phyloP scores from a whole-genome alignment of 2,888 invertebrate genomes.

The Tinea semifulvella region DNA sequence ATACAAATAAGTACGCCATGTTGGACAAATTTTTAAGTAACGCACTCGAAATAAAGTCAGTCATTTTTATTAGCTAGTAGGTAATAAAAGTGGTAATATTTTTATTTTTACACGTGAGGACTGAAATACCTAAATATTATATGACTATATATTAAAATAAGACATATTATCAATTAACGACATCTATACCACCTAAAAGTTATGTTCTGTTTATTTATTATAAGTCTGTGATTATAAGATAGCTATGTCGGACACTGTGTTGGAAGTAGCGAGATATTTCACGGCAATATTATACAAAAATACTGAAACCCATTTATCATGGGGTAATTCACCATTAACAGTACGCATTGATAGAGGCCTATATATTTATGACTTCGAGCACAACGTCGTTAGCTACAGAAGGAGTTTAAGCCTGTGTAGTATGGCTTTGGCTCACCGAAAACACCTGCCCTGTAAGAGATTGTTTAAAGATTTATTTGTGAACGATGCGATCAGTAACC shows the following conservation, averaged over 20 bases:
- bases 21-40: too few species aligned
- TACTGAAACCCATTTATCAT: slow-evolving; percentile 31
- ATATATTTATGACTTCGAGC: slow-evolving; percentile 32
- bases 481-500: slow-evolving; percentile 28
- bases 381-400: background rate
- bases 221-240: too few species aligned
- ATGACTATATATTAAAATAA: too few species aligned
- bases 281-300: slow-evolving; percentile 24
- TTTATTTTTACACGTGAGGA: too few species aligned
- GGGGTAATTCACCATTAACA: slow-evolving; percentile 35
- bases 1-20: too few species aligned
- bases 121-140: too few species aligned
- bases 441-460: background rate
- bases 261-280: background rate
- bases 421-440: background rate
- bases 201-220: too few species aligned
- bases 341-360: slow-evolving; percentile 38
- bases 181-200: too few species aligned
- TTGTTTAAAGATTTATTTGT: background rate
- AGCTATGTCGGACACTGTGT: background rate
- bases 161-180: too few species aligned
- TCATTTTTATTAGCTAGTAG: too few species aligned
- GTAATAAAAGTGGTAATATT: too few species aligned
- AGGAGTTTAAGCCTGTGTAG: background rate
- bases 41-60: too few species aligned